Conservation (phyloP, 2,888 invertebrate genomes). For the Phrixothrix hirtus region DNA sequence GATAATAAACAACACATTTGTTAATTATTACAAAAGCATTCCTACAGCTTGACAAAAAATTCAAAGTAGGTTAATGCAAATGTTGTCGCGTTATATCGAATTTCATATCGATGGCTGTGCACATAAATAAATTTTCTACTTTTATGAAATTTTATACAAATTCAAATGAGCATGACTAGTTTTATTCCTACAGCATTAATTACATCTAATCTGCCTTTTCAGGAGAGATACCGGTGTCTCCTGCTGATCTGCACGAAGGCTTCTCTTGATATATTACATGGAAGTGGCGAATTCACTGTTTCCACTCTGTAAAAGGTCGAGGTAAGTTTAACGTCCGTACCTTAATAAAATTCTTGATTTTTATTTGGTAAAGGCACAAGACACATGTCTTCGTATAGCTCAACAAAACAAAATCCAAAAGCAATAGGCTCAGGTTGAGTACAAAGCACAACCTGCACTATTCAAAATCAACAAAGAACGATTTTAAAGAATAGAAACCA, state of each 20-base stretch:
- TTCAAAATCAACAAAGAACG: constrained; percentile 38
- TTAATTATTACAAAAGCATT: too few species aligned
- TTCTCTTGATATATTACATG: constrained; percentile 4
- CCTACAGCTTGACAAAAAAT: too few species aligned
- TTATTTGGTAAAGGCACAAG: constrained; percentile 25
- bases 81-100: too few species aligned
- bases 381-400: constrained; percentile 28
- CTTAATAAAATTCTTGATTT: constrained; percentile 30
- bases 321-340: constrained; percentile 1
- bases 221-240: neutral
- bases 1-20: too few species aligned
- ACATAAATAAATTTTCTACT: too few species aligned
- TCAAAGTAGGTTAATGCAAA: too few species aligned
- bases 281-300: neutral
- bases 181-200: neutral
- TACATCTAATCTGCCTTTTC: neutral
- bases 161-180: too few species aligned
- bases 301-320: neutral
- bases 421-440: constrained; percentile 34
- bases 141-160: neutral
- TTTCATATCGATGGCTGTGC: too few species aligned
- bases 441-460: constrained; percentile 40
- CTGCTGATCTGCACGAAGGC: constrained; percentile 2
- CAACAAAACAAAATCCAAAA: constrained; percentile 29
- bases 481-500: constrained; percentile 39